Evolutionary conservation across 2,113 vertebrate species (phyloP).

Genomic region (Carassius gibelio): DNA sequence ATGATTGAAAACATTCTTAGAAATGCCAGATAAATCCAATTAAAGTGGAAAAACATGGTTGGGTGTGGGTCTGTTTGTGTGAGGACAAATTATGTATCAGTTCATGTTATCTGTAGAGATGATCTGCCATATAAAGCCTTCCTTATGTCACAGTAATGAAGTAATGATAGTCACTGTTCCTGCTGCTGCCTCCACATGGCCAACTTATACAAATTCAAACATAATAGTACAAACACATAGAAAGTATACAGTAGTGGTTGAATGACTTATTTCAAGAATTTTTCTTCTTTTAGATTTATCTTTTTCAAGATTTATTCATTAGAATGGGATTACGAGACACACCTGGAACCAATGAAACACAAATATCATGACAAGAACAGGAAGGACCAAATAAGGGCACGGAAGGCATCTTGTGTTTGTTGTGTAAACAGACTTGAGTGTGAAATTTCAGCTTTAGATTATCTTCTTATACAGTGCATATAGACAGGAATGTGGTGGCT

Average conservation of each 20-base stretch:
- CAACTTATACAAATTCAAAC: not conserved
- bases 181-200: not conserved
- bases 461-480: constrained; percentile 8
- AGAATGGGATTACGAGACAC: not conserved
- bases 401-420: constrained; percentile 18
- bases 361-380: too few relatives aligned
- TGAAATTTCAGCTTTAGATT: constrained; percentile 19
- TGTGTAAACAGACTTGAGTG: constrained; percentile 34
- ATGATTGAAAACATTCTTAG: constrained; percentile 15
- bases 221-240: not conserved
- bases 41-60: not conserved
- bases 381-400: too few relatives aligned
- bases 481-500: constrained; percentile 11
- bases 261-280: not conserved
- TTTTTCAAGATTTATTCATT: not conserved
- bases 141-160: constrained; percentile 17
- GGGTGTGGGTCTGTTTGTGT: constrained; percentile 16
- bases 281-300: not conserved
- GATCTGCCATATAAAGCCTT: not conserved
- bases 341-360: too few relatives aligned
- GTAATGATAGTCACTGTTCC: too few relatives aligned
- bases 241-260: not conserved
- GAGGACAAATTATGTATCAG: constrained; percentile 7
- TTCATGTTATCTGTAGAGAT: not conserved
- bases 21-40: constrained; percentile 10